Percentiles rank a stretch among this genome's conserved stretches.
Evolutionary conservation across 2,113 vertebrate species (phyloP).

Genomic region (Hipposideros armiger): DNA sequence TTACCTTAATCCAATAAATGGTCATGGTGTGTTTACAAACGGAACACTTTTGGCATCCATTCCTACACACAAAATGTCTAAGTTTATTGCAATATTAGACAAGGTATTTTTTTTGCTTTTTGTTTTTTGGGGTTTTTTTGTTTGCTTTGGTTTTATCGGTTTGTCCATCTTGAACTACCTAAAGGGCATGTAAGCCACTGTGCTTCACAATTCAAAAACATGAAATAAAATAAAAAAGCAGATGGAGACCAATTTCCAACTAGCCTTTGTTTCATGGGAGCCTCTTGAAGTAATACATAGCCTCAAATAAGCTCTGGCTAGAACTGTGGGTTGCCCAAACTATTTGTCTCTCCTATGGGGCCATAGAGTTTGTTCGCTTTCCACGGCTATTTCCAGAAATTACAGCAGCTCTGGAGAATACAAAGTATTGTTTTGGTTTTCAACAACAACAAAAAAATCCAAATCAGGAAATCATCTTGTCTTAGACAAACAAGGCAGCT

Average conservation of each 20-base stretch:
- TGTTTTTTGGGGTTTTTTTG: background rate
- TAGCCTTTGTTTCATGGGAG: background rate
- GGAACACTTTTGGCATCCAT: background rate
- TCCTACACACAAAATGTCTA: conserved; percentile 27
- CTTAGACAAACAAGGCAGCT: background rate
- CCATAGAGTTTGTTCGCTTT: background rate
- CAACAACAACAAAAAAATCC: background rate
- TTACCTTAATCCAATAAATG: conserved; percentile 56
- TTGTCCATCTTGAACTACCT: conserved; percentile 28
- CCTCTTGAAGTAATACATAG: background rate
- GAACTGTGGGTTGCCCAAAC: background rate
- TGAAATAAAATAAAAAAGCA: conserved; percentile 54
- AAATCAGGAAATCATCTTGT: conserved; percentile 32
- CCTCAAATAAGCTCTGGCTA: background rate
- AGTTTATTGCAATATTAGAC: conserved; percentile 23
- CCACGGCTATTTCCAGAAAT: background rate
- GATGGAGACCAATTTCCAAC: conserved; percentile 58
- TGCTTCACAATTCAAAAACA: conserved; percentile 55
- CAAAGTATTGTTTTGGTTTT: background rate
- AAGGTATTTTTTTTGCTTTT: background rate
- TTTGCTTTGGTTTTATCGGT: conserved; percentile 57
- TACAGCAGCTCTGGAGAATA: background rate
- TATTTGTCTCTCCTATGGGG: background rate
- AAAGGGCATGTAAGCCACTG: conserved; percentile 20
- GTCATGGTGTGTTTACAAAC: background rate